phyloP scores from a whole-genome alignment of 1,140 invertebrate genomes.

The Vanessa tameamea region DNA sequence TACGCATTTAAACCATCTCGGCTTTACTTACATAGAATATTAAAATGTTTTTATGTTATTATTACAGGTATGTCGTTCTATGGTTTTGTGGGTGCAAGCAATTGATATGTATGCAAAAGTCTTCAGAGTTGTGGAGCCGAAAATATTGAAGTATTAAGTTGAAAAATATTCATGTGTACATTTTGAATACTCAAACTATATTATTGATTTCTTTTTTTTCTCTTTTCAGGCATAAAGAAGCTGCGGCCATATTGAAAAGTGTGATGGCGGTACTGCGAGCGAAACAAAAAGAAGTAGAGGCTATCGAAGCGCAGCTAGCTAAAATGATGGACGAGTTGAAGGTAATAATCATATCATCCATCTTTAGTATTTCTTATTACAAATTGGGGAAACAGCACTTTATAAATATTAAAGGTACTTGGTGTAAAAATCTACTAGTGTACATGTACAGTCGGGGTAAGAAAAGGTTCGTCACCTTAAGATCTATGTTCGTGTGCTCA shows the following conservation, averaged over 20 bases:
- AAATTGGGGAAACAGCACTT: too few species aligned
- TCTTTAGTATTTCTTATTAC: not conserved
- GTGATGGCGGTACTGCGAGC: conserved; percentile 88
- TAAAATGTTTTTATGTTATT: conserved; percentile 52
- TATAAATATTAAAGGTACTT: too few species aligned
- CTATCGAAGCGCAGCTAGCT: conserved; percentile 83
- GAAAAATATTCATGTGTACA: not conserved
- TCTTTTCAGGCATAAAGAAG: conserved; percentile 83
- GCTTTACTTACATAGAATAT: conserved; percentile 59
- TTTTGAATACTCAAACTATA: not conserved
- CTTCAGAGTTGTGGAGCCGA: conserved; percentile 91
- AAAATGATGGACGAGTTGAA: conserved; percentile 77
- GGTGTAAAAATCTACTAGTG: too few species aligned
- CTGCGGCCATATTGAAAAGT: conserved; percentile 86
- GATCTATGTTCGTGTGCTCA: too few species aligned
- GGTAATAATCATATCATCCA: conserved; percentile 34
- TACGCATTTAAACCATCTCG: too few species aligned
- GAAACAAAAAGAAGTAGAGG: conserved; percentile 91
- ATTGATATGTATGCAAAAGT: conserved; percentile 93
- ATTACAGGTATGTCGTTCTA: conserved; percentile 91
- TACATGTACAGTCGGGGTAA: too few species aligned
- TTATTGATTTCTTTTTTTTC: not conserved
- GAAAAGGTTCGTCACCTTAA: too few species aligned
- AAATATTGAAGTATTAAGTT: conserved; percentile 88
- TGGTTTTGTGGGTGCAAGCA: conserved; percentile 94